These are phyloP conservation scores for Oscheius sp. DNA, from an alignment of 2,888 invertebrate genomes.

Conservation along the genomic window DNA sequence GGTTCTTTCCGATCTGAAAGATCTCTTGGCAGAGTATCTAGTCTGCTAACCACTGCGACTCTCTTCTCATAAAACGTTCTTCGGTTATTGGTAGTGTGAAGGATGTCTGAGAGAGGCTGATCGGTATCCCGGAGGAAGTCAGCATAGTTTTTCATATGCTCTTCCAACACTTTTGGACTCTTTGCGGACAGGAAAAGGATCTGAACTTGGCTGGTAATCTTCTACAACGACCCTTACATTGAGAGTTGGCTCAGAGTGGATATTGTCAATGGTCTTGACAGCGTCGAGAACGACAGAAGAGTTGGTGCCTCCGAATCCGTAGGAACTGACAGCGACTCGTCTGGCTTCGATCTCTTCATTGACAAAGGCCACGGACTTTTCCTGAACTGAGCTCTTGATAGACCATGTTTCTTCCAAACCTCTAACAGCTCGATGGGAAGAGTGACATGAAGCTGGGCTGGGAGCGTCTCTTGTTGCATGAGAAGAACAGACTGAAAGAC, in stretches of 20 bases:
- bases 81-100: conserved; percentile 49
- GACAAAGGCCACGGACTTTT: conserved; percentile 48
- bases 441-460: conserved; percentile 56
- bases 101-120: conserved; percentile 41
- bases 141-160: conserved; percentile 43
- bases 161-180: conserved; percentile 42
- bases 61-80: conserved; percentile 47
- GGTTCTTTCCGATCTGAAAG: conserved; percentile 38
- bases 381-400: conserved; percentile 5
- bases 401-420: background rate
- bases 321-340: conserved; percentile 52
- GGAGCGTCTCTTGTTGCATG: conserved; percentile 48
- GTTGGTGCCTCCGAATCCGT: conserved; percentile 60
- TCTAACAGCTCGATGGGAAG: conserved; percentile 51
- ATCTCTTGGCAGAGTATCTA: background rate
- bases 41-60: conserved; percentile 40
- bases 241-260: background rate
- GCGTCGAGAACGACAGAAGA: conserved; percentile 51
- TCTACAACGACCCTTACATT: conserved; percentile 24
- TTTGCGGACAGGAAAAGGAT: conserved; percentile 57
- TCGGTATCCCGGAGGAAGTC: conserved; percentile 43
- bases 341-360: conserved; percentile 53
- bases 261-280: background rate
- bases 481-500: conserved; percentile 51
- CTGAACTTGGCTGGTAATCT: background rate